Base-by-base conservation (phyloP, 2,113 vertebrate species). In the Falcunculus frontatus region DNA sequence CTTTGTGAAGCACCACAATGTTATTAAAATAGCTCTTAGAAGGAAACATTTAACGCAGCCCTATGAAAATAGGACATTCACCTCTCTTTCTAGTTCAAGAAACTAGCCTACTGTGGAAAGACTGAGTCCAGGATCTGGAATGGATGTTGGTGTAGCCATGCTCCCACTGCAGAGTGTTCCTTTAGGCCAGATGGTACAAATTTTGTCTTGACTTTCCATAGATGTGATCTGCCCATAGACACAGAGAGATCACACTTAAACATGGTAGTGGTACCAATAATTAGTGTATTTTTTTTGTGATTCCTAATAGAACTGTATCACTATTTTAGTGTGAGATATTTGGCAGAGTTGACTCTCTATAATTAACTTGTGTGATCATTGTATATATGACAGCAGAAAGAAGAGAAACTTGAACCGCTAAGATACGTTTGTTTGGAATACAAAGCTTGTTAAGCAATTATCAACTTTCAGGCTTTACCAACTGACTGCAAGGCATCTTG, bases 371-470 rank as follows among this genome's bases (percentile, higher is more conserved):
- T 72, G 16, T 78, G 60, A 72, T 94, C 26, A 7, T 70, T 87
- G 46, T 78, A 15, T 67, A 39, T 79, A 80, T 1, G 32, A 67
- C 55, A 77, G 87, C 22, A 37, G 60, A 91, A 91, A 77, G 46
- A 89, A 86, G 90, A 95, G 75, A 90, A 88, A 65, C 81, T 86
- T 39, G 78, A 93, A 77, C 72, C 23, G 64, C 91, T 90, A 64
- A 81, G 67, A 90, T 86, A 72, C 41, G 39, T 77, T 80, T 94
- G 89, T 96, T 95, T 94, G 72, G 83, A 95, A 77, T 70, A 80
- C 60, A 92, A 95, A 89, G 47, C 81, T 95, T 92, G 73, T 95
- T 95, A 96, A 92, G 62, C 70, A 93, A 89, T 96, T 93, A 86
- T 13, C 62, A 63, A 37, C 70, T 92, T 93, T 80, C 41, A 88